These are phyloP conservation scores for Koerneria pararmatus DNA, from an alignment of 2,888 invertebrate species.

Conservation along the genomic window DNA sequence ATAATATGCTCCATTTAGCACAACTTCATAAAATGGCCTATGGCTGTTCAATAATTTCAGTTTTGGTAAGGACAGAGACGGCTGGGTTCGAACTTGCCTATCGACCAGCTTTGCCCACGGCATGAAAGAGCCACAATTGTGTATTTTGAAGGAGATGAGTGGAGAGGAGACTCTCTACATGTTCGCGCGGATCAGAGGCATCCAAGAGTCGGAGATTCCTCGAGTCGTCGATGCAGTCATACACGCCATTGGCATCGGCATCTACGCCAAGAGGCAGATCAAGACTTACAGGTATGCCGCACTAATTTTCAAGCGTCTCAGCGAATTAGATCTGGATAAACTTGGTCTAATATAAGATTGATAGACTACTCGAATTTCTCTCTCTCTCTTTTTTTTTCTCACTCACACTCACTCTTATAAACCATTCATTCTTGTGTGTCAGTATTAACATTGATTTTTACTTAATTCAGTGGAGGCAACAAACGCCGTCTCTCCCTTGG, in stretches of 20 bases:
- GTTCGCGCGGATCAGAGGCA: constrained; percentile 70
- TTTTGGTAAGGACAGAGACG: no score
- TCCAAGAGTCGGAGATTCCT: constrained; percentile 58
- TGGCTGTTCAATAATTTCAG: no score
- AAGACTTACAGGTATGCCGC: constrained; percentile 37
- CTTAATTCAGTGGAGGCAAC: constrained; percentile 71
- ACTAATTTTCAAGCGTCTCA: constrained; percentile 4
- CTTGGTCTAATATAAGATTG: no score
- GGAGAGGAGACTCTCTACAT: constrained; percentile 72
- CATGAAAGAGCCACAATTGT: no score
- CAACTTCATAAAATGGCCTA: no score
- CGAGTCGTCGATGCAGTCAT: constrained; percentile 36
- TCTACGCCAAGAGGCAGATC: constrained; percentile 44
- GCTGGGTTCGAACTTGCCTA: no score
- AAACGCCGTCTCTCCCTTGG: constrained; percentile 74
- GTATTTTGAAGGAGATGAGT: constrained; percentile 65
- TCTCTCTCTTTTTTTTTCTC: no score
- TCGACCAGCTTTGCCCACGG: no score
- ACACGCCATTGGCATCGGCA: constrained; percentile 40
- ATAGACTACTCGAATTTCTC: no score
- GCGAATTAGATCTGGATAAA: not conserved
- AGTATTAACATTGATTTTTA: no score
- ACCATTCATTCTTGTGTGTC: not conserved
- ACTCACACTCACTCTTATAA: not conserved
- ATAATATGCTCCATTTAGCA: no score